Base-by-base conservation (phyloP, 2,113 vertebrate species). In the Rana temporaria region DNA sequence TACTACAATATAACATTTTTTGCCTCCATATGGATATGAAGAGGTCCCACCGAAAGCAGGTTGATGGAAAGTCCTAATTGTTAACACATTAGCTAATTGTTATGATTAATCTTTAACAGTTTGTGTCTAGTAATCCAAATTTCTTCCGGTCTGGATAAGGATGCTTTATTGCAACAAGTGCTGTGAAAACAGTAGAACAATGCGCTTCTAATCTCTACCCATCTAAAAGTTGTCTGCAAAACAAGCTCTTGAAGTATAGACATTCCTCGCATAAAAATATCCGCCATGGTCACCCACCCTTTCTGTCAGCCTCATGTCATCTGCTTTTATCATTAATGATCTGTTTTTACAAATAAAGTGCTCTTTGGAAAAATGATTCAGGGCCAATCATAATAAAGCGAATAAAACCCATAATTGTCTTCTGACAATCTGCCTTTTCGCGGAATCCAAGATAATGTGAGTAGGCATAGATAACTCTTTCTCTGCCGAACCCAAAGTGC, bases 371-470 rank as follows among this genome's bases (percentile, higher is more conserved):
- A 94, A 91, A 87, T 91, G 92, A 95, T 89, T 90, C 57, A 83
- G 90, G 63, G 95, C 97, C 97, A 99, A 97, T 93, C 90, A 92
- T 97, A 98, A 97, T 92, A 96, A 93, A 95, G 92, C 92, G 88
- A 85, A 89, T 78, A 83, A 89, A 90, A 86, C 87, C 88, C 92
- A 89, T 92, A 92, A 92, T 90, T 90, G 93, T 95, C 95, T 95
- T 91, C 92, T 90, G 90, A 95, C 90, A 90, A 90, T 85, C 85
- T 87, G 88, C 86, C 92, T 92, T 48, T 93, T 87, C 85, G 88
- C 69, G 81, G 85, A 87, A 82, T 89, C 86, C 86, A 79, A 68
- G 84, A 90, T 88, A 95, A 95, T 90, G 89, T 78, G 92, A 87
- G 89, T 89, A 88, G 86, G 84, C 85, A 80, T 14, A 26, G 15